Percentiles rank a stretch among this genome's conserved stretches.
phyloP scores from a whole-genome alignment of 2,113 vertebrate species.

The Channa maculata region DNA sequence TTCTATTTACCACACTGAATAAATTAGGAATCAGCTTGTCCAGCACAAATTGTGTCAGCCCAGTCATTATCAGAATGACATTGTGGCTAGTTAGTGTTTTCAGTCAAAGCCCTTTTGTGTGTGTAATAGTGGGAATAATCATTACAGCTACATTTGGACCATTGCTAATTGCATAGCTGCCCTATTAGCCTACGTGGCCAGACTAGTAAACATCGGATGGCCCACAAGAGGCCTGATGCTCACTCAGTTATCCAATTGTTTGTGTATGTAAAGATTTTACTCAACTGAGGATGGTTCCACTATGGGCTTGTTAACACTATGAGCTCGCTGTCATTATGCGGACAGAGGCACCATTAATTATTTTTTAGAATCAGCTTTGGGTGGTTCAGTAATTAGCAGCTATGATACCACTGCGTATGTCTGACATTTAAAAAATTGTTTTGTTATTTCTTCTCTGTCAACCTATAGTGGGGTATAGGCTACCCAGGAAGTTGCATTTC shows the following conservation, averaged over 20 bases:
- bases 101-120: constrained; percentile 46
- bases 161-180: constrained; percentile 59
- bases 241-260: constrained; percentile 57
- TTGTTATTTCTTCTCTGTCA: background rate
- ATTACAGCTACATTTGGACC: constrained; percentile 58
- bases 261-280: constrained; percentile 59
- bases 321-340: constrained; percentile 17
- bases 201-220: constrained; percentile 56
- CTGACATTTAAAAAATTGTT: background rate
- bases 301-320: constrained; percentile 54
- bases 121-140: constrained; percentile 60
- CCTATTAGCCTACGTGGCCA: constrained; percentile 52
- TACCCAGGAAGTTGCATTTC: no score
- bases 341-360: constrained; percentile 27
- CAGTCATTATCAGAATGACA: constrained; percentile 11
- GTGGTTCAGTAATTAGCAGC: constrained; percentile 34
- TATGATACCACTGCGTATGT: constrained; percentile 25
- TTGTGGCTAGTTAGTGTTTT: constrained; percentile 46
- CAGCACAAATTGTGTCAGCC: constrained; percentile 9
- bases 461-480: no score
- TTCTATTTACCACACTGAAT: constrained; percentile 13
- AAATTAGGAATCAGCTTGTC: constrained; percentile 18
- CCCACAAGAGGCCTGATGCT: constrained; percentile 29
- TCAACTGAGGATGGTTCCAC: constrained; percentile 41
- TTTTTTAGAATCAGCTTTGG: constrained; percentile 45